Percentiles rank a stretch among this genome's conserved stretches.
Conservation (phyloP, 2,888 invertebrate species). For the Habrosyne pyritoides region DNA sequence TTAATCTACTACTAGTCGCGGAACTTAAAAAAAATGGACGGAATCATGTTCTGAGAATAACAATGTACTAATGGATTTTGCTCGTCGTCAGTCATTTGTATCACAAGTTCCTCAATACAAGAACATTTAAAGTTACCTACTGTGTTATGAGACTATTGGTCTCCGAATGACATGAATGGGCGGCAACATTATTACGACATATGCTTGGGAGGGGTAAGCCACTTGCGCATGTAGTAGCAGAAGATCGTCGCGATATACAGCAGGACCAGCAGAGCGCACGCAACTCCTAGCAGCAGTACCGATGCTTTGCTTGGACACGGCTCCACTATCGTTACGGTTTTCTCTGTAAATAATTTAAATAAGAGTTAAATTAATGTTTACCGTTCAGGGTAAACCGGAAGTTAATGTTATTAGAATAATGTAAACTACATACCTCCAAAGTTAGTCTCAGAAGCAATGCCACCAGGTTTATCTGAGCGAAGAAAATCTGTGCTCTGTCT, state of each 20-base stretch:
- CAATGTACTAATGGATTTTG: constrained; percentile 39
- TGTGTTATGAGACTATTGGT: constrained; percentile 26
- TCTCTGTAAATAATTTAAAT: constrained; percentile 84
- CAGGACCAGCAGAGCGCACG: constrained; percentile 94
- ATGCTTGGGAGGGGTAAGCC: constrained; percentile 93
- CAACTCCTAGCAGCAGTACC: constrained; percentile 94
- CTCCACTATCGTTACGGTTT: constrained; percentile 95
- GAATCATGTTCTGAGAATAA: constrained; percentile 35
- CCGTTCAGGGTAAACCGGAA: background rate
- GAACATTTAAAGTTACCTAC: constrained; percentile 28
- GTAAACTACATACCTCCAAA: constrained; percentile 85
- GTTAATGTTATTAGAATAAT: constrained; percentile 9
- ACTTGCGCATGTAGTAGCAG: constrained; percentile 96
- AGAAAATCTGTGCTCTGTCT: constrained; percentile 90
- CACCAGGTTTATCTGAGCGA: constrained; percentile 88
- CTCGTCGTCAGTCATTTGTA: constrained; percentile 71
- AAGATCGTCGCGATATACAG: constrained; percentile 96
- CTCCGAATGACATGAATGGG: constrained; percentile 26
- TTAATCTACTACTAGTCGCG: constrained; percentile 19
- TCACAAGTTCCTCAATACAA: constrained; percentile 66
- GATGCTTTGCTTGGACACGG: constrained; percentile 96
- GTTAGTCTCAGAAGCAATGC: constrained; percentile 84
- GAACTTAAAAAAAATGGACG: constrained; percentile 52
- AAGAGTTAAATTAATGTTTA: background rate
- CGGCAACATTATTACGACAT: constrained; percentile 72